Conservation (phyloP, 92 coral and sea anemone genomes). For the Zoanthus sansibaricus region DNA sequence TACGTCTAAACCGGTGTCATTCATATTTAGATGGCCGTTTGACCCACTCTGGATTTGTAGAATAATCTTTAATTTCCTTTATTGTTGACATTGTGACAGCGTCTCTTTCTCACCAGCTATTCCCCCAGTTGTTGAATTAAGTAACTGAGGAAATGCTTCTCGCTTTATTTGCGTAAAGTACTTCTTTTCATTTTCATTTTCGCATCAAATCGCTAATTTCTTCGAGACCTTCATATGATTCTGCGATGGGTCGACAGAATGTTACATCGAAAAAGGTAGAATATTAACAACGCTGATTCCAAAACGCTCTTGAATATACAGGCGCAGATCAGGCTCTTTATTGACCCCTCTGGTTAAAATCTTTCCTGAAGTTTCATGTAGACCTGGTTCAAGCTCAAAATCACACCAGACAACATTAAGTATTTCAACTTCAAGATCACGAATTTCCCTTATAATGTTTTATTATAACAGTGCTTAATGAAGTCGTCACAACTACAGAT, state of each 20-base stretch:
- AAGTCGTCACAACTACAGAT: background rate
- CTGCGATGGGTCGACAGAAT: background rate
- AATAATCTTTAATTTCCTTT: too few species aligned
- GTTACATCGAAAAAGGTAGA: background rate
- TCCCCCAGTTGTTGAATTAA: background rate
- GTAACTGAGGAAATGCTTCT: background rate
- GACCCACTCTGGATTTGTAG: too few species aligned
- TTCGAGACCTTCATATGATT: background rate
- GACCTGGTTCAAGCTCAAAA: background rate
- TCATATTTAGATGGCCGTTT: too few species aligned
- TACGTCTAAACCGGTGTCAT: too few species aligned
- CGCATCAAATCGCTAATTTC: background rate
- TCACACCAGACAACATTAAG: background rate
- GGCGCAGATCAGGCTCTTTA: background rate
- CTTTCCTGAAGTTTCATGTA: background rate
- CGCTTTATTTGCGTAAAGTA: background rate
- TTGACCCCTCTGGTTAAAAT: background rate
- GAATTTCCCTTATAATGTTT: background rate
- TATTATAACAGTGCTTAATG: background rate
- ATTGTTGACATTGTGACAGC: too few species aligned
- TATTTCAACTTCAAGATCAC: background rate
- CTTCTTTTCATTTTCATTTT: background rate
- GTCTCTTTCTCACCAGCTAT: background rate
- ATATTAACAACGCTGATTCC: background rate
- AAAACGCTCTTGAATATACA: background rate